Conservation (phyloP, 2,888 invertebrate genomes). For the Andrena camellia region DNA sequence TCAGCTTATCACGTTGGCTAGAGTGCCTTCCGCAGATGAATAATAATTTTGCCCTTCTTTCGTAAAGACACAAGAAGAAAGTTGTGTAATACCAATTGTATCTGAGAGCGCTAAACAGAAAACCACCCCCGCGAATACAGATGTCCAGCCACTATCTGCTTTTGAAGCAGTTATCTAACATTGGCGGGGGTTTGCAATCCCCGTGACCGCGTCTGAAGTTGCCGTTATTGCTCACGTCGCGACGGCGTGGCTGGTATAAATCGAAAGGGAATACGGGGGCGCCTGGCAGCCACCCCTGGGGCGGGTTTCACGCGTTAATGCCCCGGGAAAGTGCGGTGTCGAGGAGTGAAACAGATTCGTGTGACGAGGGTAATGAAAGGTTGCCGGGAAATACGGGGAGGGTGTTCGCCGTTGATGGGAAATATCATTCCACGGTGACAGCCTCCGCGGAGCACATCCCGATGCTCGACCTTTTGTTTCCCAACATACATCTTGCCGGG, state of each 20-base stretch:
- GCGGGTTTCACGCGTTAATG: slow-evolving; percentile 68
- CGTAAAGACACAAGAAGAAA: too few relatives aligned
- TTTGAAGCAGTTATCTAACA: slow-evolving; percentile 15
- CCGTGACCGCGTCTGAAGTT: slow-evolving; percentile 42
- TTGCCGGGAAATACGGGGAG: slow-evolving; percentile 47
- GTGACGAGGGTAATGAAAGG: slow-evolving; percentile 62
- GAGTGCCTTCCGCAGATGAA: neutral
- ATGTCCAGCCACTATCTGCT: neutral
- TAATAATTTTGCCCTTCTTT: neutral
- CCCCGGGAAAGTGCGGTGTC: slow-evolving; percentile 40
- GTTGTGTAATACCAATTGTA: too few relatives aligned
- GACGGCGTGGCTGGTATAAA: slow-evolving; percentile 53
- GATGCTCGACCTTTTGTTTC: slow-evolving; percentile 10
- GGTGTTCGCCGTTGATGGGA: slow-evolving; percentile 28
- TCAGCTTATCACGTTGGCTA: neutral
- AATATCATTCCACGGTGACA: slow-evolving; percentile 32
- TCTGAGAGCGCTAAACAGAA: neutral
- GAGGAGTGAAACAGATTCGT: slow-evolving; percentile 63
- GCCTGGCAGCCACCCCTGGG: slow-evolving; percentile 14
- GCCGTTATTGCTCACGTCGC: slow-evolving; percentile 58
- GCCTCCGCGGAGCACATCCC: slow-evolving; percentile 34
- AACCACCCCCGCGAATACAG: slow-evolving; percentile 11
- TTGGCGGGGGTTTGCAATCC: slow-evolving; percentile 8
- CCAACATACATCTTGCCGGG: neutral
- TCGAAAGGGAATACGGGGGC: slow-evolving; percentile 32